Evolutionary conservation across 2,888 invertebrate species (phyloP).

Genomic region (Andrena dorsata): DNA sequence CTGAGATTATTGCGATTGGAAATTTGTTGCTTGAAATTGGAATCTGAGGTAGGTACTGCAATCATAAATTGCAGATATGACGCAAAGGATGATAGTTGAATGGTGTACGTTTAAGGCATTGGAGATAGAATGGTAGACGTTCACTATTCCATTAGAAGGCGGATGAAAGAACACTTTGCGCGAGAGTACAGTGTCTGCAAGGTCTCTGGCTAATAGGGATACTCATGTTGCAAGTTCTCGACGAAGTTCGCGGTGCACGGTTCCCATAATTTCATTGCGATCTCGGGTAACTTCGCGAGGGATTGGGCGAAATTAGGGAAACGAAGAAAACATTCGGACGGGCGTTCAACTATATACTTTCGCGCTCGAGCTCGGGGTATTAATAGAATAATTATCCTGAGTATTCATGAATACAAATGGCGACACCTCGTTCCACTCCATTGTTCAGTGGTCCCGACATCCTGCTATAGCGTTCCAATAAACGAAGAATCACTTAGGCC

Average conservation of each 20-base stretch:
- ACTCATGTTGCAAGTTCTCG: constrained; percentile 15
- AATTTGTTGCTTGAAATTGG: too few relatives aligned
- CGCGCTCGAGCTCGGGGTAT: too few relatives aligned
- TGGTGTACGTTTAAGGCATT: background rate
- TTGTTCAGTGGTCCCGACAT: too few relatives aligned
- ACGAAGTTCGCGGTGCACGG: background rate
- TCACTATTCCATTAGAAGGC: constrained; percentile 11
- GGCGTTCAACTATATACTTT: too few relatives aligned
- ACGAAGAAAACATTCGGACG: too few relatives aligned
- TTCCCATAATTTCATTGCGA: background rate
- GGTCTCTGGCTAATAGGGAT: background rate
- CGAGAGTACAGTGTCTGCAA: constrained; percentile 25
- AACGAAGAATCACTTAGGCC: too few relatives aligned
- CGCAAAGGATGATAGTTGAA: background rate
- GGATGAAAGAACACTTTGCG: background rate
- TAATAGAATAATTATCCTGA: too few relatives aligned
- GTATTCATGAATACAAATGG: too few relatives aligned
- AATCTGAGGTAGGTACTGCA: too few relatives aligned
- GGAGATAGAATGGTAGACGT: background rate
- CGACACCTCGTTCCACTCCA: too few relatives aligned
- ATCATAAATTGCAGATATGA: background rate
- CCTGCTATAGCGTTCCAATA: too few relatives aligned
- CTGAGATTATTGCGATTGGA: too few relatives aligned
- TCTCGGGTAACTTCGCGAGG: background rate
- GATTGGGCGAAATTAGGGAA: background rate